Evolutionary conservation across 2,797 vertebrate genomes (phyloP).

Genomic region (Rhynchotus rufescens): DNA sequence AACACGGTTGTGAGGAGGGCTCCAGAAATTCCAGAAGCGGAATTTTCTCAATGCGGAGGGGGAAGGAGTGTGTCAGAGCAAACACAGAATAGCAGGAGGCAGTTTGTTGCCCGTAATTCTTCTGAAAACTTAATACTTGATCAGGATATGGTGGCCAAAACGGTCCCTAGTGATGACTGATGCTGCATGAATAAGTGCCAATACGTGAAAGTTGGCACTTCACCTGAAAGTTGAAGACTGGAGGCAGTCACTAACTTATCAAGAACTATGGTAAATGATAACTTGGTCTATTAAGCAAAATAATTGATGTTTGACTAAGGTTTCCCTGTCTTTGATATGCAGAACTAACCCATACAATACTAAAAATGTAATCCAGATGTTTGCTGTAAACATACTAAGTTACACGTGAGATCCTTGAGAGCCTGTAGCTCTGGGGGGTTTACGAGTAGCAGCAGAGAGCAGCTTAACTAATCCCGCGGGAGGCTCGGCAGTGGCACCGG

Average conservation of each 20-base stretch:
- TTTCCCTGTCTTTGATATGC: not conserved
- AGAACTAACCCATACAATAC: not conserved
- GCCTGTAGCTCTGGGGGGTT: not conserved
- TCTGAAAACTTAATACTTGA: not conserved
- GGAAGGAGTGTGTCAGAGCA: not conserved
- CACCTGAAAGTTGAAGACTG: not conserved
- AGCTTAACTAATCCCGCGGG: not conserved
- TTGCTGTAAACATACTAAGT: not conserved
- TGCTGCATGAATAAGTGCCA: not conserved
- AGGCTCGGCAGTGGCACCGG: not conserved
- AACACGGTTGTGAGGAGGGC: rapidly evolving
- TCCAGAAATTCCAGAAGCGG: not conserved
- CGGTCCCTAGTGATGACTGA: not conserved
- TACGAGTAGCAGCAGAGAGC: rapidly evolving
- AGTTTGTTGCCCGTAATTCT: not conserved
- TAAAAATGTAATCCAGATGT: too few species aligned
- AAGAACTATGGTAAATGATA: not conserved
- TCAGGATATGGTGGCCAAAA: not conserved
- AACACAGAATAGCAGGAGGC: not conserved
- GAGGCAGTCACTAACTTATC: not conserved
- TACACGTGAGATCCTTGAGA: not conserved
- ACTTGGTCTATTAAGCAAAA: not conserved
- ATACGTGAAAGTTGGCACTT: not conserved
- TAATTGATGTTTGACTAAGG: not conserved
- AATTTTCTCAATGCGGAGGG: not conserved